Conservation (phyloP, 2,888 invertebrate genomes). For the Atethmia centrago region DNA sequence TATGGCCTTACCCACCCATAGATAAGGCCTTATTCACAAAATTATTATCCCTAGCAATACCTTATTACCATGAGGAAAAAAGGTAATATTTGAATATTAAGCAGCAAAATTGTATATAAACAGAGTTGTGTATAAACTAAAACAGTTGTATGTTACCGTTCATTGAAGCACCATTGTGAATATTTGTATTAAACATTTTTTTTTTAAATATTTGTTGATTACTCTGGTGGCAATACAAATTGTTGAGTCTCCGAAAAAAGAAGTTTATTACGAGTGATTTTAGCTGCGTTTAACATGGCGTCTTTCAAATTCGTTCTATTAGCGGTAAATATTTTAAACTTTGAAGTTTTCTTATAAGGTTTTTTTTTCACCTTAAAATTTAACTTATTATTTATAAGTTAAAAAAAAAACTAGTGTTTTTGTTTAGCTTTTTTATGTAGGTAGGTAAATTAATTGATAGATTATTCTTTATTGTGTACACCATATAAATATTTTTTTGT, state of each 20-base stretch:
- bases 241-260: neutral
- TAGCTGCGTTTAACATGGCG: constrained; percentile 12
- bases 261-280: neutral
- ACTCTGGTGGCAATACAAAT: neutral
- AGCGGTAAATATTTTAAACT: constrained; percentile 23
- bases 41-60: neutral
- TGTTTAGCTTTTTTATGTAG: no score
- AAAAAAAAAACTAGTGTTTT: neutral
- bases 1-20: neutral
- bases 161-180: constrained; percentile 1
- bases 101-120: constrained; percentile 20
- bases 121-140: neutral
- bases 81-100: neutral
- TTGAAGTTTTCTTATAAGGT: neutral
- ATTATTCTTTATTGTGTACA: neutral
- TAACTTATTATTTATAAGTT: neutral
- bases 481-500: neutral
- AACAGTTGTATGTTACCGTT: constrained; percentile 16
- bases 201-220: neutral
- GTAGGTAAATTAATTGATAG: neutral
- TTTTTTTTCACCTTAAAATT: neutral
- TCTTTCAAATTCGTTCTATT: constrained; percentile 14
- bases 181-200: neutral
- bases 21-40: neutral
- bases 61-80: constrained; percentile 15